phyloP scores from a whole-genome alignment of 2,888 invertebrate genomes.

The Hylaea fasciaria region DNA sequence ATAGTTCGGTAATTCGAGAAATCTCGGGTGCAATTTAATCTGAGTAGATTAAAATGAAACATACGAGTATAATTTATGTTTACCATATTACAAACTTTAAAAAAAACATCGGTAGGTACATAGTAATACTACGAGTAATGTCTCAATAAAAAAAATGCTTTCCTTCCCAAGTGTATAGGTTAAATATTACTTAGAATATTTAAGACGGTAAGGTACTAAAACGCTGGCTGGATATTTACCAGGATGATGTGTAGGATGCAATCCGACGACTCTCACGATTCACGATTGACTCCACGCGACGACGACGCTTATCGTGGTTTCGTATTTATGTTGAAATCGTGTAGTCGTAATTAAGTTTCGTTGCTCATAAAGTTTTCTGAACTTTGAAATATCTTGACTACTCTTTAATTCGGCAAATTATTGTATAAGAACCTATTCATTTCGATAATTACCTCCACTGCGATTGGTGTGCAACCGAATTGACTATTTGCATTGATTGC shows the following conservation, averaged over 20 bases:
- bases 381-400: conserved; percentile 13
- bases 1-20: no score
- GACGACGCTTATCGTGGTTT: conserved; percentile 28
- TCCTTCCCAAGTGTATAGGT: neutral
- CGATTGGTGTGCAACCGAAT: no score
- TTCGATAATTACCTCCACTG: no score
- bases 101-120: no score
- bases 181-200: neutral
- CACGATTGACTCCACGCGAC: conserved; percentile 46
- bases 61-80: no score
- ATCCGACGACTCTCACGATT: conserved; percentile 42
- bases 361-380: conserved; percentile 20
- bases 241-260: conserved; percentile 30
- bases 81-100: no score
- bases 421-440: no score
- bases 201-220: conserved; percentile 14
- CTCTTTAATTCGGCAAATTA: neutral
- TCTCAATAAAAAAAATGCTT: neutral
- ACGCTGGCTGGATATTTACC: neutral
- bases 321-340: conserved; percentile 41
- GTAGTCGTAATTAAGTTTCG: conserved; percentile 24
- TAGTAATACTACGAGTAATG: no score
- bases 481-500: no score
- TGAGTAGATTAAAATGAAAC: no score
- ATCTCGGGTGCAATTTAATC: no score